Evolutionary conservation across 2,888 invertebrate genomes (phyloP).

Genomic region (Drosophila peninsularis): DNA sequence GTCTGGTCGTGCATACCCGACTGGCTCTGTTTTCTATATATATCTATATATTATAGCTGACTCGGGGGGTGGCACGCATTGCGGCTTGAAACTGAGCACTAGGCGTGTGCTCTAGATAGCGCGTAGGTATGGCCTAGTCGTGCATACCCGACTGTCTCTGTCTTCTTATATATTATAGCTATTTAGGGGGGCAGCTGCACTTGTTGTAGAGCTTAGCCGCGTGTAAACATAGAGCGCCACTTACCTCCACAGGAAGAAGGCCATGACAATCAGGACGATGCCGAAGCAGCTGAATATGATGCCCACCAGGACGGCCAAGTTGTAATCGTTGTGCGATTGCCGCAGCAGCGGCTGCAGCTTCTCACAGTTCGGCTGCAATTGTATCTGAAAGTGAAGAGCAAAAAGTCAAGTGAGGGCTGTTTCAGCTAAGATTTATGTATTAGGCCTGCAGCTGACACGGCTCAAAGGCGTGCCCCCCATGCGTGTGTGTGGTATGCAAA

Average conservation of each 20-base stretch:
- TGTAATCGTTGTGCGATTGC: conserved; percentile 87
- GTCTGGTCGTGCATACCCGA: not conserved
- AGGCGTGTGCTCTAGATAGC: too few relatives aligned
- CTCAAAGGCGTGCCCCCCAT: not conserved
- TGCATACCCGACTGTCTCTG: not conserved
- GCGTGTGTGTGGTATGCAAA: conserved; percentile 22
- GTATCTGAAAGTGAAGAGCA: conserved; percentile 84
- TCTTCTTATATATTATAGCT: conserved; percentile 9
- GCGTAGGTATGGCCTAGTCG: not conserved
- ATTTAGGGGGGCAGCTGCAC: conserved; percentile 60
- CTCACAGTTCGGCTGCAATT: conserved; percentile 89
- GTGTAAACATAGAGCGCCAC: conserved; percentile 77
- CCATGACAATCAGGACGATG: conserved; percentile 88
- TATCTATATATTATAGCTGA: conserved; percentile 21
- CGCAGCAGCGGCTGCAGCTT: conserved; percentile 87
- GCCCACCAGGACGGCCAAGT: conserved; percentile 89
- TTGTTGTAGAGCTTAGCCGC: conserved; percentile 31
- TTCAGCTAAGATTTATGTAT: conserved; percentile 30
- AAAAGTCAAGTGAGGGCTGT: conserved; percentile 5
- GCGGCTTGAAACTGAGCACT: too few relatives aligned
- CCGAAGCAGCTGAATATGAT: conserved; percentile 90
- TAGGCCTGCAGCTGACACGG: conserved; percentile 34
- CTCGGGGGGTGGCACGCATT: conserved; percentile 51
- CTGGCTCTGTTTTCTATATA: not conserved
- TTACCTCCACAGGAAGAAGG: conserved; percentile 91